A percentile compares a stretch with the other conserved stretches of the same genome.
These are phyloP conservation scores for Rhincodon typus DNA, from an alignment of 2,797 vertebrate genomes.

Conservation along the genomic window DNA sequence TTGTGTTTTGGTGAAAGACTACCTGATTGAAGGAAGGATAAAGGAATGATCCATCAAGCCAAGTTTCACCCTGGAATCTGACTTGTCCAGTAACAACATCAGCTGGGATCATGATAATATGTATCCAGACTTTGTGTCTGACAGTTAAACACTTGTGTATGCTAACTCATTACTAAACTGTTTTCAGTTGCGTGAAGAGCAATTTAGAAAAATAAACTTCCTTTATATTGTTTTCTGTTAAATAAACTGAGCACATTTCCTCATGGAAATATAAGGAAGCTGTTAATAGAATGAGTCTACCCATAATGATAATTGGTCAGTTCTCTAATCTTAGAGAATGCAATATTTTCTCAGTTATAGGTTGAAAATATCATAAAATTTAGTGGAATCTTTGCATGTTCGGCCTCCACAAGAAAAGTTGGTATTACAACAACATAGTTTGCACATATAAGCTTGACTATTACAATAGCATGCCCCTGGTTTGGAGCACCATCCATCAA, in stretches of 20 bases:
- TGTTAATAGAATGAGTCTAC: neutral
- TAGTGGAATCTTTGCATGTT: neutral
- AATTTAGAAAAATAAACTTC: neutral
- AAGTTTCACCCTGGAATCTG: too few species aligned
- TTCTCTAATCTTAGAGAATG: neutral
- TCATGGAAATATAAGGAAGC: neutral
- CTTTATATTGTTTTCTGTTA: neutral
- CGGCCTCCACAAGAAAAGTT: neutral
- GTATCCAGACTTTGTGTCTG: neutral
- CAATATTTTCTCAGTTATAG: neutral
- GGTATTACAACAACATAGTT: neutral
- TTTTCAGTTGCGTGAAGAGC: neutral
- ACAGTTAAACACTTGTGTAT: neutral
- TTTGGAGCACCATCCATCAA: neutral
- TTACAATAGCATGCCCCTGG: neutral
- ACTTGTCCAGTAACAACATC: too few species aligned
- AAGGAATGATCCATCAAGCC: too few species aligned
- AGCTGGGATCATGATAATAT: neutral
- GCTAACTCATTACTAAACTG: too few species aligned
- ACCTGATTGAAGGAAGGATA: too few species aligned
- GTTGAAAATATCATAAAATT: neutral
- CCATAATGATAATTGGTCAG: neutral
- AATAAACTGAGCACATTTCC: neutral
- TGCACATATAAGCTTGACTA: neutral
- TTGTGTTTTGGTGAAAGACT: too few species aligned